Conservation (phyloP, 2,113 vertebrate species). For the Gymnogyps californianus region DNA sequence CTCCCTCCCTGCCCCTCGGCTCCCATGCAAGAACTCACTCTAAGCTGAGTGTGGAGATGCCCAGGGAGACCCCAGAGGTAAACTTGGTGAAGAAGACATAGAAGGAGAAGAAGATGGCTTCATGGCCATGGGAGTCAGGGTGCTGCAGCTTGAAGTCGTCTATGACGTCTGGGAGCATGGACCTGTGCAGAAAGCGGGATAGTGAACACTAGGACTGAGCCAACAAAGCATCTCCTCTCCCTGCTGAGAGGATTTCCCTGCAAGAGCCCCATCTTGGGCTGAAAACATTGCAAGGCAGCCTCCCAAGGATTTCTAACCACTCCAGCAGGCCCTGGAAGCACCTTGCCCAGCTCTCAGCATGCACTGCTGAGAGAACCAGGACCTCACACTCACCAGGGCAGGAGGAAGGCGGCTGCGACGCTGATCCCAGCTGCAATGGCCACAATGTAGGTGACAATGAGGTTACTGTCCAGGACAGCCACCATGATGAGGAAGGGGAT, state of each 20-base stretch:
- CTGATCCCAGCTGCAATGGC: conserved; percentile 85
- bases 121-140: conserved; percentile 78
- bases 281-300: background rate
- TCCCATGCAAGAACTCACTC: conserved; percentile 74
- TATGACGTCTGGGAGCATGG: conserved; percentile 92
- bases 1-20: background rate
- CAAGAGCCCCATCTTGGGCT: background rate
- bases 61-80: conserved; percentile 89
- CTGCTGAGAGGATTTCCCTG: background rate
- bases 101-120: conserved; percentile 96
- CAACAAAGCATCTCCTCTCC: background rate
- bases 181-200: conserved; percentile 68
- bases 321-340: background rate
- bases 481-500: conserved; percentile 89
- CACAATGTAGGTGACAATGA: conserved; percentile 83
- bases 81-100: conserved; percentile 98
- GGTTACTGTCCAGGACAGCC: conserved; percentile 73
- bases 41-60: conserved; percentile 91
- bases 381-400: conserved; percentile 84
- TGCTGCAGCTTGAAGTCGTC: conserved; percentile 92
- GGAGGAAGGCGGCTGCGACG: conserved; percentile 87
- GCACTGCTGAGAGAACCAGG: background rate
- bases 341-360: background rate
- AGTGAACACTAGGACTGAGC: background rate
- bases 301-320: background rate